Evolutionary conservation across 2,113 vertebrate genomes (phyloP).

Genomic region (Phainopepla nitens): DNA sequence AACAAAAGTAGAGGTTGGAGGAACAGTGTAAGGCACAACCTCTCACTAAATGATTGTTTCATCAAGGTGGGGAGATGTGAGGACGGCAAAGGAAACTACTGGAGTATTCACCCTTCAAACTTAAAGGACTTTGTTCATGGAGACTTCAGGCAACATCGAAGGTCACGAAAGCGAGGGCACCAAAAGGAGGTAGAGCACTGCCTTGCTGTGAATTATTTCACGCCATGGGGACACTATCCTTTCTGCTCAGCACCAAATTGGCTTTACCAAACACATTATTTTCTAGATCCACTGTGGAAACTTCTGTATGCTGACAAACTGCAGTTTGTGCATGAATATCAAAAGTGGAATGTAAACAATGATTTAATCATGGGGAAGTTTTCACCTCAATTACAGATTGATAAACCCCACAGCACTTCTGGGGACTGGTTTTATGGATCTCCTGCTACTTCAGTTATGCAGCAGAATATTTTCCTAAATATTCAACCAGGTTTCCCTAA

Average conservation of each 20-base stretch:
- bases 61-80: conserved; percentile 64
- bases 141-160: conserved; percentile 64
- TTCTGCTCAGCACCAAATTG: background rate
- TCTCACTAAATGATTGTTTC: conserved; percentile 69
- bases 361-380: background rate
- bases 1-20: conserved; percentile 56
- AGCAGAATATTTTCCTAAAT: conserved; percentile 44
- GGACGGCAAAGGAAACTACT: conserved; percentile 67
- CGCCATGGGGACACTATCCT: background rate
- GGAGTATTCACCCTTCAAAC: conserved; percentile 62
- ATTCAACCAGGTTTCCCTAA: background rate
- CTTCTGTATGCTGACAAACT: background rate
- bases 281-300: conserved; percentile 23
- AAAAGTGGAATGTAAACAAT: conserved; percentile 7
- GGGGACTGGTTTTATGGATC: background rate
- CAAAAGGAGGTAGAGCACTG: conserved; percentile 1
- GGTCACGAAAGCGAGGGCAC: conserved; percentile 2
- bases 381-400: background rate
- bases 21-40: conserved; percentile 58
- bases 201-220: conserved; percentile 1
- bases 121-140: conserved; percentile 42
- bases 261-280: background rate
- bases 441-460: background rate
- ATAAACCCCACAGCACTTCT: background rate
- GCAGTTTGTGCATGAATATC: background rate